Base-by-base conservation (phyloP, 2,113 vertebrate species). In the Alligator sinensis region DNA sequence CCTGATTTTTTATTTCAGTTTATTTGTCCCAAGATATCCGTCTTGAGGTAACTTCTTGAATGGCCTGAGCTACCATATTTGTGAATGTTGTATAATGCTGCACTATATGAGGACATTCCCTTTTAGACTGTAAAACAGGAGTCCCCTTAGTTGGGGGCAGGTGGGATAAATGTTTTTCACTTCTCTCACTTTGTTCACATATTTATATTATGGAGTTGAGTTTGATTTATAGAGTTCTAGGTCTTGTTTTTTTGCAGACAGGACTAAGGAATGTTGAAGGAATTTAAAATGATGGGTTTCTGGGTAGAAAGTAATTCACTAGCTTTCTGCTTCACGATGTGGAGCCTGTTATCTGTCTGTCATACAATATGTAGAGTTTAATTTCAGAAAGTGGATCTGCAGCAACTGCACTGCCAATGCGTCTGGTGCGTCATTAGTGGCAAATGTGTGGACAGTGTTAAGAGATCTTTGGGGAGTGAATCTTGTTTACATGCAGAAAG, bases 141-240 rank as follows among this genome's bases (percentile, higher is more conserved):
- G 47, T 47, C 47, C 47, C 47, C 8, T 47, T 47, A 47, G 47
- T 47, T 9, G 7, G 47, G 47, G 47, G 47, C 47, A 47, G 9
- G 47, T 68, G 64, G 4, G 28, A 17, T 92, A 78, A 94, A 91
- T 24, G 1, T 0, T 58, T 93, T 87, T 60, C 80, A 83, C 58
- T 25, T 87, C 94, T 83, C 18, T 11, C 78, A 66, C 60, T 92
- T 91, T 91, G 62, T 17, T 87, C 54, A 90, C 66, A 28, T 8
- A 47, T 92, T 84, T 92, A 82, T 87, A 4, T 75, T 74, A 30
- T 30, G 60, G 61, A 84, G 38, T 47, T 74, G 59, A 85, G 27
- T 30, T 92, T 77, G 54, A 34, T n/a, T n/a, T 34, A 68, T 27
- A 34, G 12, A 30, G 9, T 19, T 58, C 76, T 3, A 1, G 3